Evolutionary conservation across 2,113 vertebrate species (phyloP).

Genomic region (Alethe castanea): DNA sequence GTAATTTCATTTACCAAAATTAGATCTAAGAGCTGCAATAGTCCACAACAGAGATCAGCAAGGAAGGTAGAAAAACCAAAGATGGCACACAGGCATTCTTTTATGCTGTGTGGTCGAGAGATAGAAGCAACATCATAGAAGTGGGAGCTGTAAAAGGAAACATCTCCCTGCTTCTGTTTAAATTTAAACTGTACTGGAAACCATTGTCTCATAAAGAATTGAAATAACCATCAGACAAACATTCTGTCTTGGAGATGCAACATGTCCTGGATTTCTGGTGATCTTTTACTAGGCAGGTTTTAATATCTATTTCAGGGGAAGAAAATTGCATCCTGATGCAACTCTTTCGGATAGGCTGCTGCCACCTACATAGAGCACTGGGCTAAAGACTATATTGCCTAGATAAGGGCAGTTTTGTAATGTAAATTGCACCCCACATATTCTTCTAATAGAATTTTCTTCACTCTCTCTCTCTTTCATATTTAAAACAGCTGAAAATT

Average conservation of each 20-base stretch:
- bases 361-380: neutral
- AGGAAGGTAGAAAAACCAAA: neutral
- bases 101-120: neutral
- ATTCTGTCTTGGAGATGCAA: neutral
- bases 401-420: neutral
- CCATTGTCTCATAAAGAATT: neutral
- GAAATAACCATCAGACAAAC: neutral
- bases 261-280: neutral
- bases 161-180: neutral
- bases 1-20: neutral
- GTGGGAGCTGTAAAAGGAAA: neutral
- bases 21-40: neutral
- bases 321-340: neutral
- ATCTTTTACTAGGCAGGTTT: neutral
- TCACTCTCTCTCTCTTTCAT: neutral
- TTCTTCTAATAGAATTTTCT: neutral
- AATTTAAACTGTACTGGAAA: neutral
- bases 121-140: neutral
- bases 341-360: neutral
- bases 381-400: neutral
- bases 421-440: neutral
- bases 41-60: neutral
- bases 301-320: neutral
- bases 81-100: neutral
- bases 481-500: slow-evolving; percentile 3